Conservation (phyloP, 2,888 invertebrate genomes). For the Folsomia candida region DNA sequence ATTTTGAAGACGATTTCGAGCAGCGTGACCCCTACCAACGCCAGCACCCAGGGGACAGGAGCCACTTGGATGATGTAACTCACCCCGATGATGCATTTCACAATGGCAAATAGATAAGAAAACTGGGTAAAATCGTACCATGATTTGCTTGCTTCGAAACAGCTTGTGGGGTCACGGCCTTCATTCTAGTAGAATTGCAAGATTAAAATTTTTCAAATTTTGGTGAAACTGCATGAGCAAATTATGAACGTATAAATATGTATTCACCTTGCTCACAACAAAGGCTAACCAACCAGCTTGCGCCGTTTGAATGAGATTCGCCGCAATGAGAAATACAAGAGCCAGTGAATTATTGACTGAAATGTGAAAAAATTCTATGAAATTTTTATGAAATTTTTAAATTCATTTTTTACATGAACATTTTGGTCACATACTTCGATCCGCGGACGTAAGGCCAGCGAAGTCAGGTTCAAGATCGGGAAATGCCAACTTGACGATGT, state of each 20-base stretch:
- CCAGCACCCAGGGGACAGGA: conserved; percentile 24
- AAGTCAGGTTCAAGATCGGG: conserved; percentile 28
- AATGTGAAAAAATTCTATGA: not conserved
- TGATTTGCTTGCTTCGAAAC: conserved; percentile 25
- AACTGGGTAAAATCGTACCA: conserved; percentile 37
- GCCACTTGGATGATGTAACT: conserved; percentile 27
- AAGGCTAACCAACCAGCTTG: conserved; percentile 27
- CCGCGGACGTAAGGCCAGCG: not conserved
- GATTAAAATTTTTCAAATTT: not conserved
- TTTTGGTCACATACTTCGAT: not conserved
- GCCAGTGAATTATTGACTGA: conserved; percentile 23
- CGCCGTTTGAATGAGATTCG: conserved; percentile 26
- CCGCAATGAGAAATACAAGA: conserved; percentile 26
- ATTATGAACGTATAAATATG: not conserved
- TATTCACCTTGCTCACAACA: conserved; percentile 24
- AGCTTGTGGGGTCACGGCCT: conserved; percentile 28
- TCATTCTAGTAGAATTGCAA: conserved; percentile 10
- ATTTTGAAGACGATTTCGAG: conserved; percentile 30
- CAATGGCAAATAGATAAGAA: conserved; percentile 26
- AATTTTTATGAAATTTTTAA: not conserved
- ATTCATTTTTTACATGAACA: conserved; percentile 18
- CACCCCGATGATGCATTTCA: conserved; percentile 26
- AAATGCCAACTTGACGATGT: conserved; percentile 27
- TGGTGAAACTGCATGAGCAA: not conserved
- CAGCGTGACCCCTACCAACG: conserved; percentile 21